Evolutionary conservation across 2,113 vertebrate genomes (phyloP).

Genomic region (Paradoxurus hermaphroditus): DNA sequence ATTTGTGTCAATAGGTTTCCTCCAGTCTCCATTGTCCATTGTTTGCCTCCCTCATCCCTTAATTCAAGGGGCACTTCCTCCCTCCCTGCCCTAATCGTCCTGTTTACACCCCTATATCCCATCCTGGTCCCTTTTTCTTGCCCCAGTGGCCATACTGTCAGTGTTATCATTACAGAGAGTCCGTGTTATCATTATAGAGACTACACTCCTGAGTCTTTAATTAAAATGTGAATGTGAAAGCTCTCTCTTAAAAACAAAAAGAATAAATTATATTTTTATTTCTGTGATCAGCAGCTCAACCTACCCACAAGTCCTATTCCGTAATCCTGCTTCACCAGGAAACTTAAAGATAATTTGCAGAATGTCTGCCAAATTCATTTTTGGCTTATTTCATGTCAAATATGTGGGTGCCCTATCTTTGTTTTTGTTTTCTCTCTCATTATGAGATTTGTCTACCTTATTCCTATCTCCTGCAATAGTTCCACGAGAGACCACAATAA

Average conservation of each 20-base stretch:
- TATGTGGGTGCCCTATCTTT: neutral
- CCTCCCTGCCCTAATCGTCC: neutral
- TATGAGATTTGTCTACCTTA: neutral
- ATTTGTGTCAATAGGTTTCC: constrained; percentile 12
- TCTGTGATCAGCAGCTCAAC: neutral
- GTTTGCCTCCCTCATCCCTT: neutral
- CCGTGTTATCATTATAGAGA: neutral
- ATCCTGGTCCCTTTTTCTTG: neutral
- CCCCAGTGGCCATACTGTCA: neutral
- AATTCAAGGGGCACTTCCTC: constrained; percentile 21
- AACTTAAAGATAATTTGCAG: neutral
- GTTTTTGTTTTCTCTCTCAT: neutral
- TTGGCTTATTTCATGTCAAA: neutral
- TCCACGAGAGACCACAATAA: neutral
- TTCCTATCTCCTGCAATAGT: neutral
- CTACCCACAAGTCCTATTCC: neutral
- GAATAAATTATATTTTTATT: neutral
- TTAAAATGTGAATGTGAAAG: neutral
- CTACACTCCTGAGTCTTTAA: neutral
- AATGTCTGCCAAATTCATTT: neutral
- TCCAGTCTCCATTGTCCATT: neutral
- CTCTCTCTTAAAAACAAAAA: neutral
- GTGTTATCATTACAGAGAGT: neutral
- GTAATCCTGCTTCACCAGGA: neutral
- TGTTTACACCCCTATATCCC: neutral